Base-by-base conservation (phyloP, 1,140 invertebrate species). In the Oedothorax gibbosus region DNA sequence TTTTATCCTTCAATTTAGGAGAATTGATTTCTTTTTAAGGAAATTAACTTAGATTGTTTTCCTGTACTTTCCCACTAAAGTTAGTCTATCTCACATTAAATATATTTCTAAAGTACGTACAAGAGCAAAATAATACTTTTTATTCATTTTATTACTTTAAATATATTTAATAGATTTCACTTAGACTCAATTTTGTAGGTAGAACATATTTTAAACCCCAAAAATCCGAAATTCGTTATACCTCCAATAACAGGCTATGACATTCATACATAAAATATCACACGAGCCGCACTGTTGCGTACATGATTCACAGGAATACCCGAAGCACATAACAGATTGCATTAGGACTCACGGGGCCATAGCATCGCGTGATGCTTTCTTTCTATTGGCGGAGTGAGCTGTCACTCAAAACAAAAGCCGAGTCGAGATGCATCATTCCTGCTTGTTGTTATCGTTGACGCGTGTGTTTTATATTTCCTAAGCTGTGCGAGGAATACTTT, bases 401-500 rank as follows among this genome's bases (percentile, higher is more conserved):
- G 75, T 64, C 75, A 77, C 57, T 77, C 75, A 77, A 77, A 65
- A 77, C 75, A 77, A 77, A 77, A 64, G 75, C n/a, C 60, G 60
- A 77, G 60, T 77, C 56, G 49, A 77, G 21, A n/a, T 7, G 57
- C 49, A 62, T 64, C 15, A 18, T 35, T 35, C 21, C 73, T 62
- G 10, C 53, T n/a, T 35, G 53, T 21, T 68, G 11, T 68, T 12
- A 11, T n/a, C 14, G 11, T 21, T 60, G 54, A 62, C 14, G 49
- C 15, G 35, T 3, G 15, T 14, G 18, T 53, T 56, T 64, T 51
- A 51, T 65, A 10, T 75, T 77, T 60, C 20, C 21, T 1, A n/a
- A 57, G 51, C 35, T 60, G 60, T 75, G 75, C 60, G 56, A 57
- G 56, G 60, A 77, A 77, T 77, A 77, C 64, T 77, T 64, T 64